Conservation (phyloP, 2,888 invertebrate species). For the Eupithecia centaureata region DNA sequence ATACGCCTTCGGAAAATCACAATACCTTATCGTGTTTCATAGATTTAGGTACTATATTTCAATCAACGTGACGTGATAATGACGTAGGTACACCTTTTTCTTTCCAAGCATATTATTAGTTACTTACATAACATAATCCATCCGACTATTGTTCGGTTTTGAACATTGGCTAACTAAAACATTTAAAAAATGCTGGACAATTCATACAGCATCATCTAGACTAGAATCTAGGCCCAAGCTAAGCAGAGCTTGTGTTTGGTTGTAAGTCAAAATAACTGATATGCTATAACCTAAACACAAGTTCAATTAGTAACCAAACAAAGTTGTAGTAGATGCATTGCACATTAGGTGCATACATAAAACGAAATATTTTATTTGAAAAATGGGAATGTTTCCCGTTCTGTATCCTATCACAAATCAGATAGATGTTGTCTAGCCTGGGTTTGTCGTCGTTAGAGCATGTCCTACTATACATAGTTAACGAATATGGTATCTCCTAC, state of each 20-base stretch:
- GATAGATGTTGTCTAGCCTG: neutral
- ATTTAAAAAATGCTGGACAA: neutral
- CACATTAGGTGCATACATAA: too few relatives aligned
- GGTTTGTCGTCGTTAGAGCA: neutral
- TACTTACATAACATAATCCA: neutral
- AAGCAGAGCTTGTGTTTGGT: too few relatives aligned
- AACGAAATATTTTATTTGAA: too few relatives aligned
- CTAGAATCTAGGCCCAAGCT: neutral
- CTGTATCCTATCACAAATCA: neutral
- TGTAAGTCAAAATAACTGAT: neutral
- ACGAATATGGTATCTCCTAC: neutral
- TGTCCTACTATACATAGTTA: neutral
- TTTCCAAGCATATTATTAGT: neutral
- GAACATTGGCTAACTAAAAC: neutral
- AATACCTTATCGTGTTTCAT: constrained; percentile 9
- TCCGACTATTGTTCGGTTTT: neutral
- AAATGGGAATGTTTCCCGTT: neutral
- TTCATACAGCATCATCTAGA: neutral
- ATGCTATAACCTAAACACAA: too few relatives aligned
- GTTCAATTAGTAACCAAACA: too few relatives aligned
- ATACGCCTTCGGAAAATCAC: constrained; percentile 9
- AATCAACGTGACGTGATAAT: constrained; percentile 1
- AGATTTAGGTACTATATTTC: neutral
- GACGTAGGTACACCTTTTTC: constrained; percentile 5
- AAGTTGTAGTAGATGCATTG: too few relatives aligned